A percentile compares a stretch with the other conserved stretches of the same genome.
Evolutionary conservation across 30 jellyfish, hydroid and myxozoan species (phyloP).

Genomic region (Aurelia coerulea): DNA sequence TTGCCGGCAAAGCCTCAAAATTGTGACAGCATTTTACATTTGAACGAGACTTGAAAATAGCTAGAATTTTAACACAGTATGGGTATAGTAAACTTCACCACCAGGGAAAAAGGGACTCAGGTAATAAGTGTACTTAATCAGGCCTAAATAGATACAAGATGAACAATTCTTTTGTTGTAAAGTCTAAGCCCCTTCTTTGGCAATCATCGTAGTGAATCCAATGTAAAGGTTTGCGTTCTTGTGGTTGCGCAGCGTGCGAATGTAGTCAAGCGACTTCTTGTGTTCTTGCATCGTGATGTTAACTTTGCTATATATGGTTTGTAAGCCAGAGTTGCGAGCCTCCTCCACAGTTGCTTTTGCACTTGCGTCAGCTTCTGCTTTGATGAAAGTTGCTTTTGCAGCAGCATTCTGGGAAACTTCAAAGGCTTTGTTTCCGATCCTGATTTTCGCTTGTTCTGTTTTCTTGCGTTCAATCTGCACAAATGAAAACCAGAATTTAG

Average conservation of each 20-base stretch:
- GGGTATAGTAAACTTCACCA: too few species aligned
- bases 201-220: constrained; percentile 70
- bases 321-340: constrained; percentile 78
- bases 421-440: constrained; percentile 41
- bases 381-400: constrained; percentile 52
- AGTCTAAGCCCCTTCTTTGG: constrained; percentile 45
- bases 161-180: too few species aligned
- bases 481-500: neutral
- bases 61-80: too few species aligned
- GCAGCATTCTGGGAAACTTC: constrained; percentile 76
- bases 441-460: constrained; percentile 47
- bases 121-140: too few species aligned
- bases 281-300: constrained; percentile 57
- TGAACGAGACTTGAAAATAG: too few species aligned
- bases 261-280: constrained; percentile 70
- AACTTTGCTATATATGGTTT: constrained; percentile 31
- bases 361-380: constrained; percentile 62
- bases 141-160: too few species aligned
- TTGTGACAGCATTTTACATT: too few species aligned
- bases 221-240: constrained; percentile 52
- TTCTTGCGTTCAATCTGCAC: constrained; percentile 57
- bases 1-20: too few species aligned
- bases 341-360: constrained; percentile 62
- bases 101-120: too few species aligned
- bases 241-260: constrained; percentile 69